Base-by-base conservation (phyloP, 2,797 vertebrate genomes). In the Coilia nasus region DNA sequence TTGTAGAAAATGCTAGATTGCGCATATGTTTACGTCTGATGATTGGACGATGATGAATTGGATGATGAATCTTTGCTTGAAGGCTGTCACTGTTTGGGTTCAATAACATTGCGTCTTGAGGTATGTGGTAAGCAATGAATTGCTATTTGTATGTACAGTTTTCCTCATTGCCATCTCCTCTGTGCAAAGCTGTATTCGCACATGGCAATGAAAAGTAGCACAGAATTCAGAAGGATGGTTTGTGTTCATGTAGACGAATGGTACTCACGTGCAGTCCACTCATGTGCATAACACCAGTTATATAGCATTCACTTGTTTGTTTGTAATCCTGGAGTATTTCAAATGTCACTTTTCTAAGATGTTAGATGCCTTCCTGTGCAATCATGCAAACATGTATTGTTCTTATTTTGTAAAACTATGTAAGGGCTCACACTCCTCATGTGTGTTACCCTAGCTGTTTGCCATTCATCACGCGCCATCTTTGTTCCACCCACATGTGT, bases 401-500 rank as follows among this genome's bases (percentile, higher is more conserved):
- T n/a, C n/a, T n/a, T 6, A 60, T 60, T n/a, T 21, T 64, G 60
- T 25, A 23, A 64, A 21, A 44, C 23, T 31, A 41, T 64, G 2
- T 35, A 1, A 31, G 35, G 67, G 44, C 35, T 78, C 35, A 41
- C 9, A 19, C 31, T 78, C 17, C 31, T 21, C 35, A 41, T 78
- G 7, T 44, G 35, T n/a, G 15, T 78, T 78, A 31, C 17, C 35
- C 35, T 44, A 41, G 31, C 41, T 78, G 21, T 41, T 21, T 10
- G 6, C 41, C 35, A 44, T 78, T 35, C 71, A 44, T 41, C 71
- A 78, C 31, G 21, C 35, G 19, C 71, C 71, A 44, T 78, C 47
- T 84, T 83, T 87, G 86, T 90, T 82, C 91, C 83, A 44, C 81
- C 57, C 71, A 84, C 91, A 64, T 86, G 84, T 93, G 93, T 86